These are phyloP conservation scores for Noctuana brunneofusca DNA, from an alignment of 2,888 invertebrate species.

Conservation along the genomic window DNA sequence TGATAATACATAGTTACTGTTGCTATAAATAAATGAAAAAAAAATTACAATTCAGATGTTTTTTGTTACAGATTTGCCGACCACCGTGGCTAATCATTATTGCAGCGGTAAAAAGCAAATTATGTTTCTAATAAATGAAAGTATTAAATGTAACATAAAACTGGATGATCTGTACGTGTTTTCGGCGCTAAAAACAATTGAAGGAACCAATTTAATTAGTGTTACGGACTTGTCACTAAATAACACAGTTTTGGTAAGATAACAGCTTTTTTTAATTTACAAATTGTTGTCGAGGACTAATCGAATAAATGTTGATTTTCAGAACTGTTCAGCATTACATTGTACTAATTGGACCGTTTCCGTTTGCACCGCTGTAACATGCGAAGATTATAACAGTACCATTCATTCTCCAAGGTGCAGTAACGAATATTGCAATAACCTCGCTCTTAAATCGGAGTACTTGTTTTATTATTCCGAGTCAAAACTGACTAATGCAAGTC, in stretches of 20 bases:
- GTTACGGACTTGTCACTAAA: constrained; percentile 55
- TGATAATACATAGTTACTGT: not conserved
- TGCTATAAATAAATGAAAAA: no score
- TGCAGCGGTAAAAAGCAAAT: constrained; percentile 60
- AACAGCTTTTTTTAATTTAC: not conserved
- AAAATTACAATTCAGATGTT: constrained; percentile 10
- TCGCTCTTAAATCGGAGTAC: constrained; percentile 64
- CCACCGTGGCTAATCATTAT: constrained; percentile 58
- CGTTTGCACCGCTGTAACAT: constrained; percentile 54
- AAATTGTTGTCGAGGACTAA: not conserved
- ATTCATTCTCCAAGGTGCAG: constrained; percentile 62
- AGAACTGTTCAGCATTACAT: constrained; percentile 67
- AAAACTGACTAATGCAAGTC: constrained; percentile 60
- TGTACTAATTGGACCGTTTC: constrained; percentile 67
- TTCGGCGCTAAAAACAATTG: constrained; percentile 53
- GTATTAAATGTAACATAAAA: constrained; percentile 59
- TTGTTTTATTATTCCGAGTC: constrained; percentile 60
- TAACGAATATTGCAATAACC: constrained; percentile 56
- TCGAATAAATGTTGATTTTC: constrained; percentile 43
- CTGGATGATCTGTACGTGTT: constrained; percentile 68
- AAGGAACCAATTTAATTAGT: constrained; percentile 59
- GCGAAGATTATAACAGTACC: constrained; percentile 57
- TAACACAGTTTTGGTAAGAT: constrained; percentile 55
- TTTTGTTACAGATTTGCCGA: constrained; percentile 64
- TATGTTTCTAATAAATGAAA: constrained; percentile 60